Evolutionary conservation across 1,140 invertebrate species (phyloP).

Genomic region (Neodiprion pinetum): DNA sequence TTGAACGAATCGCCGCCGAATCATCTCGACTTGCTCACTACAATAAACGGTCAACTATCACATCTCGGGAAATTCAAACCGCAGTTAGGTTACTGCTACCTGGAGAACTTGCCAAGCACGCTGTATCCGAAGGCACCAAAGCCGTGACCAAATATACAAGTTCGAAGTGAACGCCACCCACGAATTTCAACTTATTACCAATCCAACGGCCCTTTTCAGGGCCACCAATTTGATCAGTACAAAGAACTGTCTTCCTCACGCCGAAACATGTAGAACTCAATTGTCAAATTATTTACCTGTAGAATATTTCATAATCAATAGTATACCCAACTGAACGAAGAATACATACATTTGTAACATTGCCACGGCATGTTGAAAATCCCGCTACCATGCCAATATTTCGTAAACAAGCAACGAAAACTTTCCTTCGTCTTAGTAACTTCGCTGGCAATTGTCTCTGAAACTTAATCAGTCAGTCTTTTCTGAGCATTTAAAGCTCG

Average conservation of each 20-base stretch:
- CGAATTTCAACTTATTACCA: not conserved
- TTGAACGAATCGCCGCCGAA: conserved; percentile 74
- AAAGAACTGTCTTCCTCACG: not conserved
- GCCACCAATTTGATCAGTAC: conserved; percentile 55
- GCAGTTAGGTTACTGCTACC: conserved; percentile 58
- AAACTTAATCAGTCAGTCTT: no score
- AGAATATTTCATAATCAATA: no score
- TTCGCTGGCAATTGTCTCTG: no score
- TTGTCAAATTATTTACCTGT: no score
- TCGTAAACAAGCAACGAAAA: no score
- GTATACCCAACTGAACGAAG: no score
- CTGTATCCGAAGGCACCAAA: conserved; percentile 67
- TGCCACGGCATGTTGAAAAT: no score
- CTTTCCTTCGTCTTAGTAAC: no score
- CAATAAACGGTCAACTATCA: conserved; percentile 68
- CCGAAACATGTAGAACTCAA: not conserved
- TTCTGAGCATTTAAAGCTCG: no score
- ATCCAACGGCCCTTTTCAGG: conserved; percentile 43
- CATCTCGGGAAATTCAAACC: conserved; percentile 57
- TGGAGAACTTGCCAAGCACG: conserved; percentile 59
- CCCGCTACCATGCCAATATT: no score
- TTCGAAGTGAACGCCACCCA: conserved; percentile 16
- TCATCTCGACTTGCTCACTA: conserved; percentile 74
- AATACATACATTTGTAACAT: no score
- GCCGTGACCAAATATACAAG: conserved; percentile 63